Conservation (phyloP, 2,888 invertebrate species). For the Epinotia nisella region DNA sequence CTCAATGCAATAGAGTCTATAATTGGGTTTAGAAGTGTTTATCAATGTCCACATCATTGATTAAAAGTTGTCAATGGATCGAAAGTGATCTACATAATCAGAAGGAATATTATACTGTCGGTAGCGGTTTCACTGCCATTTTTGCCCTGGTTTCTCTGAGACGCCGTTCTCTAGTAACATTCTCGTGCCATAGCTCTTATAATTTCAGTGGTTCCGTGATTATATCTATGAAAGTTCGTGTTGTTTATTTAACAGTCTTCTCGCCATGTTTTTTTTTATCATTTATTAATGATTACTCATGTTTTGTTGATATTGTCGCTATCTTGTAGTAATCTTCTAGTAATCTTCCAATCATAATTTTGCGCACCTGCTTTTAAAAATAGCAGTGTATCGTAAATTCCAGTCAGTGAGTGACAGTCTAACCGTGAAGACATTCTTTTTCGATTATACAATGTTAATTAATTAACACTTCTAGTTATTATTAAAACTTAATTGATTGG, state of each 20-base stretch:
- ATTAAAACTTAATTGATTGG: conserved; percentile 1
- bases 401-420: background rate
- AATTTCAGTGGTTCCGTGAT: background rate
- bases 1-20: conserved; percentile 1
- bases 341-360: background rate
- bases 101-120: conserved; percentile 14
- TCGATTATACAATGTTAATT: background rate
- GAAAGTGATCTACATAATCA: conserved; percentile 29
- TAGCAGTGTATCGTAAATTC: background rate
- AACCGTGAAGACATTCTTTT: background rate
- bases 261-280: background rate
- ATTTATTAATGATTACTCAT: background rate
- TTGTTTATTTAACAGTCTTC: background rate
- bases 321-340: background rate
- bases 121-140: conserved; percentile 14
- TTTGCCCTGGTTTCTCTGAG: conserved; percentile 29
- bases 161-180: conserved; percentile 14
- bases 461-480: background rate
- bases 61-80: conserved; percentile 26
- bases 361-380: background rate
- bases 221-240: background rate
- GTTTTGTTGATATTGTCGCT: background rate
- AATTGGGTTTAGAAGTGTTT: conserved; percentile 1
- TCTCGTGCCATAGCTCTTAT: background rate
- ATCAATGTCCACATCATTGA: conserved; percentile 20